Evolutionary conservation across 2,797 vertebrate species (phyloP).

Genomic region (Melanotaenia maccullochi): DNA sequence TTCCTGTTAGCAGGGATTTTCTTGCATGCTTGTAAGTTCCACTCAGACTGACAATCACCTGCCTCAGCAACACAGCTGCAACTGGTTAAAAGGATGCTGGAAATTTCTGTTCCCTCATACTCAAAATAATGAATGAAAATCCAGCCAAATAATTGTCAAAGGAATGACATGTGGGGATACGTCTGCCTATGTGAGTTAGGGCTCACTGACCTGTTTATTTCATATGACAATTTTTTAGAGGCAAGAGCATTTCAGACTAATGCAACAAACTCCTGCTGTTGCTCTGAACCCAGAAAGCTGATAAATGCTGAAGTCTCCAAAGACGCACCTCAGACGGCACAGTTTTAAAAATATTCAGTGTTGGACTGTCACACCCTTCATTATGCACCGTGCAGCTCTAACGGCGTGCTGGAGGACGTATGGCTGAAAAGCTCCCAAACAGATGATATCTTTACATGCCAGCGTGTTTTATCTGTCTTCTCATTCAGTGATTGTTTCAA

Average conservation of each 20-base stretch:
- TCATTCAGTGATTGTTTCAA: slow-evolving; percentile 4
- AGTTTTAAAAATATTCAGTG: not conserved
- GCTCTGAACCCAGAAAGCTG: not conserved
- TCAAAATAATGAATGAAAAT: not conserved
- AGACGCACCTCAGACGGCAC: not conserved
- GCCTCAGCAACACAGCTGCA: no score
- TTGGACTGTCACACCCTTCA: not conserved
- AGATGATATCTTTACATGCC: not conserved
- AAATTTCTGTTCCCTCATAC: no score
- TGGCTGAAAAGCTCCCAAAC: not conserved
- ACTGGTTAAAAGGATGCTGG: no score
- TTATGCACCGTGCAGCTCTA: not conserved
- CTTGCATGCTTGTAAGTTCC: not conserved
- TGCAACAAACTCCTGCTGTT: not conserved
- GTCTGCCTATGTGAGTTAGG: not conserved
- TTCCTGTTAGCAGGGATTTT: not conserved
- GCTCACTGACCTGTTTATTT: not conserved
- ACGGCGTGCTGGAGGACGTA: not conserved
- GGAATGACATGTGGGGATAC: not conserved
- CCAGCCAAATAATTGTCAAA: not conserved
- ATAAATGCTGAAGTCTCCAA: not conserved
- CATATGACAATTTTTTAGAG: not conserved
- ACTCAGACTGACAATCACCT: not conserved
- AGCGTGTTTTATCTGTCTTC: not conserved
- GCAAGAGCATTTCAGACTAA: not conserved